Percentiles rank a stretch among this genome's conserved stretches.
Conservation (phyloP, 2,113 vertebrate species). For the Xenotilapia leptura region DNA sequence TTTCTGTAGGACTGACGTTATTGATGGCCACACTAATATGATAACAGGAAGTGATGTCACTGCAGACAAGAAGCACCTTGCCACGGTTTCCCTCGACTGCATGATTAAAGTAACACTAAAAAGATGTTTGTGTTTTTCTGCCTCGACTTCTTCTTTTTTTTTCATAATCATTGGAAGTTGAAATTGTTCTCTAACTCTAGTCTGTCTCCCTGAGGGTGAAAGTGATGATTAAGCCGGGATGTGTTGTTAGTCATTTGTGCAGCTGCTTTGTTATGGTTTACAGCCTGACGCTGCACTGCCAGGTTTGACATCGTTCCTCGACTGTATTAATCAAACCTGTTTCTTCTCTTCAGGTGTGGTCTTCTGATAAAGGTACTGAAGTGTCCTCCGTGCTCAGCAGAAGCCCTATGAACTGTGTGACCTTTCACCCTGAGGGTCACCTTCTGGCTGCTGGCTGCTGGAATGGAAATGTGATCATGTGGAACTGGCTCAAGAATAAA, state of each 20-base stretch:
- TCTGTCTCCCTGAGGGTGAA: not conserved
- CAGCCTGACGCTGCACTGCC: not conserved
- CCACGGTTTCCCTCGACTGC: conserved; percentile 79
- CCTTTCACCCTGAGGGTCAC: conserved; percentile 75
- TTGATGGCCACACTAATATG: conserved; percentile 70
- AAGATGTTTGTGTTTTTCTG: not conserved
- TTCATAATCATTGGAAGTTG: not conserved
- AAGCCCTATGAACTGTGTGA: conserved; percentile 76
- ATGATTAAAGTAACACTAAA: conserved; percentile 73
- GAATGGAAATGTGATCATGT: conserved; percentile 73
- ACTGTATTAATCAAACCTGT: not conserved
- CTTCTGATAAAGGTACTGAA: conserved; percentile 56
- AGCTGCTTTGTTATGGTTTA: not conserved
- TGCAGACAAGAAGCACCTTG: conserved; percentile 71
- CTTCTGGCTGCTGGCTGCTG: conserved; percentile 77
- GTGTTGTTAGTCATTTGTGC: not conserved
- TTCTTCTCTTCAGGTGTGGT: conserved; percentile 75
- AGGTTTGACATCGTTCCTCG: not conserved
- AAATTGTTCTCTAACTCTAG: not conserved
- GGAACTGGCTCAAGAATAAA: conserved; percentile 67
- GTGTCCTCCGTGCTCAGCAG: conserved; percentile 41
- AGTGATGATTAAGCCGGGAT: fast-evolving
- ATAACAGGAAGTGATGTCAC: conserved; percentile 78
- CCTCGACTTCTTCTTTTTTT: fast-evolving
- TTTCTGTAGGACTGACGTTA: conserved; percentile 65